Evolutionary conservation across 1,140 invertebrate genomes (phyloP), one percentile per base, ranked within the genome.

Genomic region (Papilio polyxenes): DNA sequence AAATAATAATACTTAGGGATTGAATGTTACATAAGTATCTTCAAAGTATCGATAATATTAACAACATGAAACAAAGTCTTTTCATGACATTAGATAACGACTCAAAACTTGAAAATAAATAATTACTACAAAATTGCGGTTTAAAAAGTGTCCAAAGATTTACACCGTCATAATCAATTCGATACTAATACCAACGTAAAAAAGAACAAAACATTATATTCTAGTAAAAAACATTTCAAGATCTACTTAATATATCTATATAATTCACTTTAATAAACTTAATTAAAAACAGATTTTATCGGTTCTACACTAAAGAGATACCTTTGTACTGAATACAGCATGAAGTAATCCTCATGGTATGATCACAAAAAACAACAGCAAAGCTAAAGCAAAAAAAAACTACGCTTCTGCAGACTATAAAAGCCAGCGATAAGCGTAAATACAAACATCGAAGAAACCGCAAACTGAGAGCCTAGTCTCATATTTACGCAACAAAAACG

Each of bases 351-450:
- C 75, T n/a, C 44, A 53, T 31, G 49, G 48, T 53, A 77, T 53
- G 49, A 56, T 77, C 75, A 49, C 48, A 77, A 77, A 77, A 77
- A 77, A 48, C 40, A 77, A 77, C 49, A 31, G 62, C 20, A 37
- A 72, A 37, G 13, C 65, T 15, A 51, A 77, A 77, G 49, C n/a
- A 49, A 77, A 17, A 51, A 11, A 48, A 20, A 77, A 51, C 20
- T 23, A n/a, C 75, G 75, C 75, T 75, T 49, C 75, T 75, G 20
- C 6, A 49, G 44, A 77, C 10, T 77, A 53, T 53, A 53, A 77
- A 77, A 75, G 74, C 40, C 48, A 77, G 48, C 75, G 74, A 77
- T 77, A 77, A 77, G 75, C 75, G 49, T 9, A 77, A 77, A 77
- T 53, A 53, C 75, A 77, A 77, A 77, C 49, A 77, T 53, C 49